These are phyloP conservation scores for Camptogramma bilineatum DNA, from an alignment of 2,888 invertebrate genomes.

Conservation along the genomic window DNA sequence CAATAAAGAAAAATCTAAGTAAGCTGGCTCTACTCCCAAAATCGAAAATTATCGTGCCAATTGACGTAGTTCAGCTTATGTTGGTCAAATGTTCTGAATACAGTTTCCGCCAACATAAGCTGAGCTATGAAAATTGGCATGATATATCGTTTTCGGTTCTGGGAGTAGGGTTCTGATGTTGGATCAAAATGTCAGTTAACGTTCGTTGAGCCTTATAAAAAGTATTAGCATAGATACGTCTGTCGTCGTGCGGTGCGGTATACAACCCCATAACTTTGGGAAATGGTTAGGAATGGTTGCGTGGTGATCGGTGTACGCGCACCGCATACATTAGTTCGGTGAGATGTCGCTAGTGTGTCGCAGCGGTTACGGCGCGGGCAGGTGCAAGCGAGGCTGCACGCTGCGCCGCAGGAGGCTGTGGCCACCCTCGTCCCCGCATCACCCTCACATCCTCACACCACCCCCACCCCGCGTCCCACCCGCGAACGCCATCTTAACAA, in stretches of 20 bases:
- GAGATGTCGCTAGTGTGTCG: conserved; percentile 70
- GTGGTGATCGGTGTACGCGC: conserved; percentile 28
- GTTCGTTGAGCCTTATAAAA: conserved; percentile 15
- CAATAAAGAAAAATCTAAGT: background rate
- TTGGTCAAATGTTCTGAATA: no score
- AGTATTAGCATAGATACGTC: conserved; percentile 7
- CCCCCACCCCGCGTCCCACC: conserved; percentile 60
- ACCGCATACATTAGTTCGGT: conserved; percentile 46
- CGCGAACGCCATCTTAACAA: conserved; percentile 85
- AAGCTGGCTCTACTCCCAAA: no score
- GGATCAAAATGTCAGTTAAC: conserved; percentile 2
- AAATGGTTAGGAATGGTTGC: conserved; percentile 4
- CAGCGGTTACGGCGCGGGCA: conserved; percentile 71
- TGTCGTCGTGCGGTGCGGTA: background rate
- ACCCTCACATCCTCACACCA: conserved; percentile 57
- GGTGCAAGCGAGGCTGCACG: conserved; percentile 82
- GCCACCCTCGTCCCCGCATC: conserved; percentile 65
- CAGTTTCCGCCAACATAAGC: no score
- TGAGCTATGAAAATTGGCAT: no score
- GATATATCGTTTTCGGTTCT: no score
- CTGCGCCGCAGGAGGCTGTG: conserved; percentile 78
- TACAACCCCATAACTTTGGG: conserved; percentile 4
- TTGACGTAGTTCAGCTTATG: no score
- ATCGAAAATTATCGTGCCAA: no score
- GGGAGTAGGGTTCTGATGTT: no score